phyloP scores from a whole-genome alignment of 2,113 vertebrate species.

The Petroica traversi region DNA sequence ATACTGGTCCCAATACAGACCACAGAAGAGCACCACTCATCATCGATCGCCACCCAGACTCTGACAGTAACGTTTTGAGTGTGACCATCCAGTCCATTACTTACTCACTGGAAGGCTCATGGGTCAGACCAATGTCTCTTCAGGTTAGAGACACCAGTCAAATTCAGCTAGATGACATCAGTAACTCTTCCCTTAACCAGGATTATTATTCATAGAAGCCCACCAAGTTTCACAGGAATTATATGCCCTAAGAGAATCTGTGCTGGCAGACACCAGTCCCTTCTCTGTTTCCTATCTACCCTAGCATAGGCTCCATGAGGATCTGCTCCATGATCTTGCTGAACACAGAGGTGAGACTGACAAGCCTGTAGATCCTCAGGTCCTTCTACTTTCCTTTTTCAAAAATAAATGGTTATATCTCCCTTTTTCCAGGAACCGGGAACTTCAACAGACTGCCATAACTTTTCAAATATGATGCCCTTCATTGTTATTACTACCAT shows the following conservation, averaged over 20 bases:
- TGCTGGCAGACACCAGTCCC: too few species aligned
- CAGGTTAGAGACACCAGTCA: background rate
- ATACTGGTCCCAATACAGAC: accelerated
- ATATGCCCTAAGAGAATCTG: background rate
- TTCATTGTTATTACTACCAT: background rate
- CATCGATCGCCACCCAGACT: background rate
- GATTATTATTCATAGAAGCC: background rate
- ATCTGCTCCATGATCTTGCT: background rate
- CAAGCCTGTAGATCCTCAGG: background rate
- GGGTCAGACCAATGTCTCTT: accelerated
- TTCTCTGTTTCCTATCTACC: background rate
- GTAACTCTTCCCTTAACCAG: background rate
- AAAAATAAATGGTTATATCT: background rate
- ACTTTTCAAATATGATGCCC: background rate
- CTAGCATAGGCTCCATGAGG: background rate
- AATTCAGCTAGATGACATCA: background rate
- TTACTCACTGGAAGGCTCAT: too few species aligned
- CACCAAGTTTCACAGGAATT: background rate
- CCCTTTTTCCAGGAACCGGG: background rate
- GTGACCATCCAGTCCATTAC: background rate
- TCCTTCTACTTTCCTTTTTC: background rate
- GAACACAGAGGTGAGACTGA: background rate
- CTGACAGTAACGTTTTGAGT: background rate
- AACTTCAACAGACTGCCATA: background rate
- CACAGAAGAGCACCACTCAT: background rate